Evolutionary conservation across 2,113 vertebrate species (phyloP).

Genomic region (Proterorhinus semilunaris): DNA sequence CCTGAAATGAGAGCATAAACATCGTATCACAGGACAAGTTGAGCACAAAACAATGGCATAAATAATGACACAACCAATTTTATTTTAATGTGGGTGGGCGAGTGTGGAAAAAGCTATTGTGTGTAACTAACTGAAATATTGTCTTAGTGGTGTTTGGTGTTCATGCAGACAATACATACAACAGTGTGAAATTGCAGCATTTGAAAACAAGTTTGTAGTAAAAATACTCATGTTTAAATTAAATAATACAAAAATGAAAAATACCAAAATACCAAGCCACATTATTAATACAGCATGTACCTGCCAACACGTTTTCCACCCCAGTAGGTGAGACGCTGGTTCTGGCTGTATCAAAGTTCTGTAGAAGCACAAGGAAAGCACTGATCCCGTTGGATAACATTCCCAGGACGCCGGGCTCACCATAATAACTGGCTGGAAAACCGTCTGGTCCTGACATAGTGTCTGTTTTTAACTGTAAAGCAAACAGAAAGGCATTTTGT

Average conservation of each 20-base stretch:
- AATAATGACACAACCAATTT: no score
- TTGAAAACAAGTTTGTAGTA: no score
- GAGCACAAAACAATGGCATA: no score
- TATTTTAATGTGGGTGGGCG: no score
- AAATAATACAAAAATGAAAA: no score
- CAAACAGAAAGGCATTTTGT: background rate
- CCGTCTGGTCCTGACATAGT: slow-evolving; percentile 74
- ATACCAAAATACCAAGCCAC: no score
- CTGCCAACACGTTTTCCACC: slow-evolving; percentile 84
- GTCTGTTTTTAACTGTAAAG: slow-evolving; percentile 5
- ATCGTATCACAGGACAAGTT: background rate
- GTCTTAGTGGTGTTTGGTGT: no score
- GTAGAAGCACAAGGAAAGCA: slow-evolving; percentile 85
- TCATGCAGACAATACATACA: no score
- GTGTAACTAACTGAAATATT: no score
- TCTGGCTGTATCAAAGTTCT: slow-evolving; percentile 77
- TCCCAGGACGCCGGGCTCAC: slow-evolving; percentile 85
- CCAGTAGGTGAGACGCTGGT: slow-evolving; percentile 66
- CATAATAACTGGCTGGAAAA: slow-evolving; percentile 89
- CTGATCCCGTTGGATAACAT: slow-evolving; percentile 87
- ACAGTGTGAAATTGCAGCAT: no score
- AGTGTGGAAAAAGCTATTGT: no score
- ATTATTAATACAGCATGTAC: slow-evolving; percentile 50
- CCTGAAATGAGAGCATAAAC: slow-evolving; percentile 63
- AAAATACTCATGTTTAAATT: no score